Evolutionary conservation across 2,113 vertebrate genomes (phyloP), one percentile per base, ranked within the genome.

Genomic region (Cheirogaleus medius): DNA sequence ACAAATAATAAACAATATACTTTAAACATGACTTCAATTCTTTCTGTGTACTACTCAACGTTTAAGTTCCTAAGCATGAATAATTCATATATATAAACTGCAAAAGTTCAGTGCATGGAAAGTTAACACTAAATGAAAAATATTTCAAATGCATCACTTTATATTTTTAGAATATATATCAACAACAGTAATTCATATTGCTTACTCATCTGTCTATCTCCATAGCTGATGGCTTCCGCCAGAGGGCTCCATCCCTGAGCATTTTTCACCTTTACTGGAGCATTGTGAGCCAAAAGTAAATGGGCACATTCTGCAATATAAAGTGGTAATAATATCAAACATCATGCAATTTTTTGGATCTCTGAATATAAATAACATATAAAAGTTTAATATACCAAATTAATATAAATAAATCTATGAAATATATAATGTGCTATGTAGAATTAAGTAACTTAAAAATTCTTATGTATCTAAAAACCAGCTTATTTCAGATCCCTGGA

Each of bases 161-260:
- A 21, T 52, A 90, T 58, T 68, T 95, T 87, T 74, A 88, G 68
- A 68, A 52, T 25, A 32, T 8, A 44, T 23, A 76, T 42, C 69
- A 91, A 64, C 27, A 88, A 91, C 6, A 78, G 39, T 63, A 86
- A 88, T 91, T 63, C 20, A 94, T 64, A 76, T 82, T 74, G 97
- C 99, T 99, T 99, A 99, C 99, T 99, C 99, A 99, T 99, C 98
- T 99, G 99, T 97, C 99, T 99, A 97, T 99, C 99, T 99, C 99
- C 99, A 66, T 99, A 99, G 98, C 99, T 99, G 98, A 99, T 99
- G 98, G 99, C 99, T 99, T 99, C 99, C 1, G 99, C 99, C 60
- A 99, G 99, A 91, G 99, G 99, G 98, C 99, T 99, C 99, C 99
- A 99, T 99, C 99, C 99, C 99, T 99, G 99, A 99, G 99, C 99